Base-by-base conservation (phyloP, 2,888 invertebrate species). In the Epistrophe eligans region DNA sequence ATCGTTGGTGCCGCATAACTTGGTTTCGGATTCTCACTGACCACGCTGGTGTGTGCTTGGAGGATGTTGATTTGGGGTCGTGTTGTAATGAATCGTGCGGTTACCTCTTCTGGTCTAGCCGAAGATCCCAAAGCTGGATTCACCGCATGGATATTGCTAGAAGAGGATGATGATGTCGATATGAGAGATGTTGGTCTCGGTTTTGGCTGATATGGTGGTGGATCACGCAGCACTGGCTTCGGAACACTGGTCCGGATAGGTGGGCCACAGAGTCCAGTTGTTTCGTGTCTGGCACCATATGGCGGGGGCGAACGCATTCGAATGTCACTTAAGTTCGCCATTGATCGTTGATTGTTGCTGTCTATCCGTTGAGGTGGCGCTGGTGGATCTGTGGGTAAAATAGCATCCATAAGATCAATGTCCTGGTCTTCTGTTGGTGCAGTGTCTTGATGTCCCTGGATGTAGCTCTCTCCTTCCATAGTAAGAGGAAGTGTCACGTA, bases 401-500 rank as follows among this genome's bases (percentile, higher is more conserved):
- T 84, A 89, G 94, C 94, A 28, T 94, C 92, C 89, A 94, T 94
- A 40, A 94, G 91, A 77, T 91, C 90, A 17, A 93, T 94, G 45
- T 89, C 89, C 10, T 90, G 89, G 82, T 94, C 94, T 81, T 94
- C 95, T 3, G 94, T 94, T n/a, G 94, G 94, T 43, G 94, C 94
- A 13, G 94, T 94, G 88, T 95, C 94, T 91, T 94, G 94, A 88
- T 94, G 94, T 1, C 94, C 94, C 88, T 94, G 93, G 84, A 95
- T 93, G 90, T 95, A 95, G 91, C 94, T 94, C 89, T 94, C 94
- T 28, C 94, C 94, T 60, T 90, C 91, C 91, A 94, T 93, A 0
- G 94, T 94, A 71, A 95, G 90, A 2, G 95, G 95, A 90, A 97
- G 93, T 83, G 97, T 96, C 1, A 98, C 98, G 91, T 98, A 98